These are phyloP conservation scores for Harpegnathos saltator DNA, from an alignment of 1,140 invertebrate species.

Conservation along the genomic window DNA sequence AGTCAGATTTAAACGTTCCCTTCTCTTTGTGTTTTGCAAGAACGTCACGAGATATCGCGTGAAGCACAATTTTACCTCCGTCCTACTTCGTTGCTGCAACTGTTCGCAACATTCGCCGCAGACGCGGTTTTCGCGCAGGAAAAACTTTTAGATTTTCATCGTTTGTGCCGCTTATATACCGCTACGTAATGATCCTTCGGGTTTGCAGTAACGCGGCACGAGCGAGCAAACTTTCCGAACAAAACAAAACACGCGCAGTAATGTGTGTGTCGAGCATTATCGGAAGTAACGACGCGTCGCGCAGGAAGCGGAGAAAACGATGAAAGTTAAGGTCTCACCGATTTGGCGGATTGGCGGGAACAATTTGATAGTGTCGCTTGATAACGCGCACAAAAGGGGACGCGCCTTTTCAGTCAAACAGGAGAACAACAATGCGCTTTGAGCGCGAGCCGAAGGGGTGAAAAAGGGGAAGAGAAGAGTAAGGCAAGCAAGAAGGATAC, in stretches of 20 bases:
- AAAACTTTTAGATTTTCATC: constrained; percentile 5
- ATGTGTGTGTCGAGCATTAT: constrained; percentile 45
- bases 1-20: no score
- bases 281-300: neutral
- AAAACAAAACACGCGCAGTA: constrained; percentile 5
- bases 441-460: neutral
- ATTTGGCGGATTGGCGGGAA: constrained; percentile 15
- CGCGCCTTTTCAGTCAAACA: constrained; percentile 50
- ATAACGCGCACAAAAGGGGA: constrained; percentile 44
- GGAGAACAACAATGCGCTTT: constrained; percentile 49
- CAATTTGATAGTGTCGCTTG: constrained; percentile 54
- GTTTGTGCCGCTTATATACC: neutral
- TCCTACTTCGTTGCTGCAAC: no score
- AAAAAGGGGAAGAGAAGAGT: no score
- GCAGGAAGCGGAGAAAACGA: constrained; percentile 6
- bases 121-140: no score
- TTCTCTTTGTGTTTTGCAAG: no score
- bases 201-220: neutral
- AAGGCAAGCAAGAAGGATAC: neutral
- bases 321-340: constrained; percentile 2
- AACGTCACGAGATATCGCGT: no score
- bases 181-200: neutral
- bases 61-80: no score
- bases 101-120: no score
- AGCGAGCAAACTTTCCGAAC: neutral